A percentile compares a stretch with the other conserved stretches of the same genome.
Evolutionary conservation across 2,888 invertebrate genomes (phyloP).

Genomic region (Phragmatobia fuliginosa): DNA sequence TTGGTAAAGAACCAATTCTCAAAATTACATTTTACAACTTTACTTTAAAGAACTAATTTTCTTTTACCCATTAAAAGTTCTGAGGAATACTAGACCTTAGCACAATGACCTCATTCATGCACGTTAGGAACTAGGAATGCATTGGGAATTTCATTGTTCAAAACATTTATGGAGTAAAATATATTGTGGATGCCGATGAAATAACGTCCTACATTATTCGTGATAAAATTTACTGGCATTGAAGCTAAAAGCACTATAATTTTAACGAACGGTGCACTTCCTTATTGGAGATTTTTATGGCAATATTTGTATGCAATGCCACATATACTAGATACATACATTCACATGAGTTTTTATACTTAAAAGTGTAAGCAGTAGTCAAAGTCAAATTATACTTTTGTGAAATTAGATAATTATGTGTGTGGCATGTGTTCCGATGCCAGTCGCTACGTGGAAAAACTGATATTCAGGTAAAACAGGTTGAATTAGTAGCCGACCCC

Average conservation of each 20-base stretch:
- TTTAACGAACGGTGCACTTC: not conserved
- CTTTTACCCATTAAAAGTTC: not conserved
- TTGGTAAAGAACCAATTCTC: no score
- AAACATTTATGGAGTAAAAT: constrained; percentile 19
- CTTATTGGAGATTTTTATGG: not conserved
- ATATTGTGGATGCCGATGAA: constrained; percentile 19
- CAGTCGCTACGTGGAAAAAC: no score
- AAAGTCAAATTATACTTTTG: no score
- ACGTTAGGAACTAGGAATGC: constrained; percentile 11
- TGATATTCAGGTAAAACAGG: no score
- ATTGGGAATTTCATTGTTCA: constrained; percentile 17
- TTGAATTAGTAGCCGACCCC: no score
- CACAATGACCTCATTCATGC: constrained; percentile 14
- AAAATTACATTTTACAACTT: no score
- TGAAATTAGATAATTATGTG: no score
- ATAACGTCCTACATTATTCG: not conserved
- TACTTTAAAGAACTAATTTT: not conserved
- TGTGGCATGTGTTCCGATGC: no score
- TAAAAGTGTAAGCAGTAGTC: no score
- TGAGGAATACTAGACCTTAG: not conserved
- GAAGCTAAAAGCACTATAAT: not conserved
- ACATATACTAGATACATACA: no score
- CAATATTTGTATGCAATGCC: not conserved
- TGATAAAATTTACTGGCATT: not conserved
- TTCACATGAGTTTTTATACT: no score